A percentile compares a stretch with the other conserved stretches of the same genome.
Evolutionary conservation across 1,140 invertebrate genomes (phyloP).

Genomic region (Anastrepha obliqua): DNA sequence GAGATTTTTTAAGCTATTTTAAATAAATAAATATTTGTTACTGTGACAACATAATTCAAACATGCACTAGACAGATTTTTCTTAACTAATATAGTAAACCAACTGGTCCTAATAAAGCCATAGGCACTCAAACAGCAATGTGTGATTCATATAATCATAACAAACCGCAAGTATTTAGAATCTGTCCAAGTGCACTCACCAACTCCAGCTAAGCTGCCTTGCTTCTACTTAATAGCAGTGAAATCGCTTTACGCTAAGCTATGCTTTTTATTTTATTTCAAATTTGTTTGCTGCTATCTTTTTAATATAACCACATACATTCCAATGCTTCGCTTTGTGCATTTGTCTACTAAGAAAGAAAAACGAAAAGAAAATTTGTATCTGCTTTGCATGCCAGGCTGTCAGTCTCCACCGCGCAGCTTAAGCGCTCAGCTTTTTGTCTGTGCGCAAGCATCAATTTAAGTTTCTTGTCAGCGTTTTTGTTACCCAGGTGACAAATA

Average conservation of each 20-base stretch:
- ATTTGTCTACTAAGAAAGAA: slow-evolving; percentile 30
- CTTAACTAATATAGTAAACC: too few species aligned
- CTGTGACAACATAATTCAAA: too few species aligned
- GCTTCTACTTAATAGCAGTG: not conserved
- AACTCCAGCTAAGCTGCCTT: too few species aligned
- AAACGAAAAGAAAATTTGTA: not conserved
- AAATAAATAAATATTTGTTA: too few species aligned
- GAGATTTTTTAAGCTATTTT: too few species aligned
- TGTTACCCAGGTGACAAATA: slow-evolving; percentile 16
- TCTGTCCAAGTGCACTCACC: too few species aligned
- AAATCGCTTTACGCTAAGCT: not conserved
- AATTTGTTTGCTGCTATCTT: not conserved
- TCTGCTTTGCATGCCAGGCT: slow-evolving; percentile 8
- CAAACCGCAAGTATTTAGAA: too few species aligned
- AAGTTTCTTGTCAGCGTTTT: slow-evolving; percentile 37
- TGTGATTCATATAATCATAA: too few species aligned
- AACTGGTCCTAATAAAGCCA: too few species aligned
- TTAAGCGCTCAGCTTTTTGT: slow-evolving; percentile 44
- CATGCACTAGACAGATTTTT: too few species aligned
- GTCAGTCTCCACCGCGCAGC: not conserved
- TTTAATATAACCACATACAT: not conserved
- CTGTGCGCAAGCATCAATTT: slow-evolving; percentile 30
- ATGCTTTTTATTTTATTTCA: not conserved
- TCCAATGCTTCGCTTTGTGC: not conserved
- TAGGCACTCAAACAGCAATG: too few species aligned